Base-by-base conservation (phyloP, 2,888 invertebrate species). In the Dryadula phaetusa region DNA sequence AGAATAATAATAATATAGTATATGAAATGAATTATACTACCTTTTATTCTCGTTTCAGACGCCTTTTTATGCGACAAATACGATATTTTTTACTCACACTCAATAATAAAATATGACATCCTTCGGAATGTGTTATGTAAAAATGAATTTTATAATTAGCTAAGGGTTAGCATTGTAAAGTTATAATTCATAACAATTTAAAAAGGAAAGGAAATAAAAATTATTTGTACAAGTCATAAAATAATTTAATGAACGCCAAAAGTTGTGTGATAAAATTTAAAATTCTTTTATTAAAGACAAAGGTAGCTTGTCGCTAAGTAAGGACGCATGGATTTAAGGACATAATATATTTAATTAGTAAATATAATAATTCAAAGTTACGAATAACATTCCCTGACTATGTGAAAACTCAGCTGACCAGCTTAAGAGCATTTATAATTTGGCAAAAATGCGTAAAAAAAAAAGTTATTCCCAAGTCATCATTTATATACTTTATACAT, bases 181-280 rank as follows among this genome's bases (percentile, higher is more conserved):
- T n/a, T n/a, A n/a, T n/a, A n/a, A n/a, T n/a, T n/a, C n/a, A n/a
- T 18, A 53, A 32, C 10, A 32, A 6, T 34, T 0, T 18, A 7
- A 34, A 54, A 37, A 56, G n/a, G 34, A 22, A 40, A 40, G 40
- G 7, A 40, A 56, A 56, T 25, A 22, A 56, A 22, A 56, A 8
- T 5, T 10, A 8, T n/a, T 37, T 5, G n/a, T 56, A 25, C 25
- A 56, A 8, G 40, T 56, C 25, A 25, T n/a, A 16, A 56, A 54
- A 25, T 56, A 40, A 3, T 56, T 56, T 56, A 56, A 56, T 56
- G 7, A 56, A 40, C 40, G 40, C 40, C 25, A 40, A 56, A 40
- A 37, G 22, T 8, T 22, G 0, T 40, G 22, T 37, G n/a, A 20
- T 54, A 18, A 37, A 18, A 37, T 56, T 56, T 22, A 40, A 22